Evolutionary conservation across 53 echinoderm and acorn worm genomes (phyloP), one percentile per base, ranked within the genome.

Genomic region (Luidia sarsii): DNA sequence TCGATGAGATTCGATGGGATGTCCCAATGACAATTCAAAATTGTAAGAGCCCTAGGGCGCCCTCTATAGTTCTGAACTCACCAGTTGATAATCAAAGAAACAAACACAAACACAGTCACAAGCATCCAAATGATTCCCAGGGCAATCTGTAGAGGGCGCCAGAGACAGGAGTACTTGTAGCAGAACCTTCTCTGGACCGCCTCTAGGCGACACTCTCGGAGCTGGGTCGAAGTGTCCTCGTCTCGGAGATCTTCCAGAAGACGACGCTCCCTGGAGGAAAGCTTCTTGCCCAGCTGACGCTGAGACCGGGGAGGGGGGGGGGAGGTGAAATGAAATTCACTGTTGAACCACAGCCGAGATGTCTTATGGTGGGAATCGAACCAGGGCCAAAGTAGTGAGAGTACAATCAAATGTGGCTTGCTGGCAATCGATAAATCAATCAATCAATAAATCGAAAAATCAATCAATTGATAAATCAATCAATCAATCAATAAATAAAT

Each of bases 61-160:
- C n/a, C 24, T 27, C 64, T 68, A 37, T 18, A n/a, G 15, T 9
- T 16, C 3, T 18, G 28, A 15, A 48, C 69, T 52, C 67, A 94
- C 94, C 94, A 85, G 70, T 85, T 90, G 28, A 94, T 57, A 53
- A 90, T 57, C 18, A 94, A 54, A 21, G 90, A 87, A 15, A 82
- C 45, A 3, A 94, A 52, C 18, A 90, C 68, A 22, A 90, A 57
- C 20, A 82, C 38, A 7, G 75, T 84, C 16, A 90, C 50, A 16
- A 85, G 49, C 4, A 87, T 48, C 11, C 87, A 57, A 46, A 84
- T 10, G 25, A 94, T 51, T 6, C 85, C 94, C 3, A 75, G n/a
- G 38, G 80, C 21, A 21, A 94, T 70, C 75, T 90, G 82, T 46
- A 90, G 88, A 22, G 94, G 94, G 54, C 94, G 80, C 94, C 90